These are phyloP conservation scores for Synergus gifuensis DNA, from an alignment of 2,888 invertebrate species.

Conservation along the genomic window DNA sequence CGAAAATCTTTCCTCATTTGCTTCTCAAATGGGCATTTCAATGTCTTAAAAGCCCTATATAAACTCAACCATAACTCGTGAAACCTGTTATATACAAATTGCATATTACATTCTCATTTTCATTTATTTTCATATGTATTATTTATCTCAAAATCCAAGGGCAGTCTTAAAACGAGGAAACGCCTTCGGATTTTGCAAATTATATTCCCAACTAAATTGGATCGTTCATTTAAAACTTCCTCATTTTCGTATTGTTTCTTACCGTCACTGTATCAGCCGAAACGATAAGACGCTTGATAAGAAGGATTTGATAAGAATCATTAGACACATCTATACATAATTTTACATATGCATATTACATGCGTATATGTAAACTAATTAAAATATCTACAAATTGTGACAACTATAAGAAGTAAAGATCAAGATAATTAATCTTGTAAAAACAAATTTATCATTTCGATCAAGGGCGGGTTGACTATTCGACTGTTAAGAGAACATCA, in stretches of 20 bases:
- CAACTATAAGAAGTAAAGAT: not conserved
- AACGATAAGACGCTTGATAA: not conserved
- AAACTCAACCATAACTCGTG: not conserved
- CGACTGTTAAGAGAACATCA: no score
- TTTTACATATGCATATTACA: no score
- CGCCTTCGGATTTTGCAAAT: no score
- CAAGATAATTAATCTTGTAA: not conserved
- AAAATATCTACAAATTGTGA: no score
- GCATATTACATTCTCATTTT: not conserved
- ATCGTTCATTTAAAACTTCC: not conserved
- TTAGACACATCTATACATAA: not conserved
- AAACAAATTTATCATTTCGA: no score
- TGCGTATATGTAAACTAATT: no score
- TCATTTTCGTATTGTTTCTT: not conserved
- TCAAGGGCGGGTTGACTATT: no score
- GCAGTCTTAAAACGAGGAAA: not conserved
- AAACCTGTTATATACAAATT: not conserved
- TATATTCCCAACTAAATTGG: no score
- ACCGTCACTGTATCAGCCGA: not conserved
- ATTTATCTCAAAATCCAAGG: not conserved
- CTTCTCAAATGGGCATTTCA: not conserved
- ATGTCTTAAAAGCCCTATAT: not conserved
- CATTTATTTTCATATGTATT: not conserved
- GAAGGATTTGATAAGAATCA: not conserved
- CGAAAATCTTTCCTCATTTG: slow-evolving; percentile 25